Evolutionary conservation across 2,888 invertebrate genomes (phyloP).

Genomic region (Chouioia cunea): DNA sequence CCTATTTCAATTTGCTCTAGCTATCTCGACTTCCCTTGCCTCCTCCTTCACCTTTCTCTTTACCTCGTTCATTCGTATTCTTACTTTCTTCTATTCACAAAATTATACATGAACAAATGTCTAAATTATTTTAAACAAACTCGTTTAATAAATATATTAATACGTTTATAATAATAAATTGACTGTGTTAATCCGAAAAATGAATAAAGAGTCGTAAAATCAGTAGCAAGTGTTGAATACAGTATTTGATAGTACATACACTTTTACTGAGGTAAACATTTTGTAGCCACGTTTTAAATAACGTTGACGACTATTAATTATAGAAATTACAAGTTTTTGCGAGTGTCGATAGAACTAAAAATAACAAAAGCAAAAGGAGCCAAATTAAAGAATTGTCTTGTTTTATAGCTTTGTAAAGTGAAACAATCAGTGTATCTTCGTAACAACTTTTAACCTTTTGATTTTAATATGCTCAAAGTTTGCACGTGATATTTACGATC

Average conservation of each 20-base stretch:
- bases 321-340: too few species aligned
- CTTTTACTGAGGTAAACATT: too few species aligned
- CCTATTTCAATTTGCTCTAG: constrained; percentile 43
- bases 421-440: constrained; percentile 10
- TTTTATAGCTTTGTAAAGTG: too few species aligned
- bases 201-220: too few species aligned
- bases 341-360: too few species aligned
- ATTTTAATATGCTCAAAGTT: constrained; percentile 26
- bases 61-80: background rate
- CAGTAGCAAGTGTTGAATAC: too few species aligned
- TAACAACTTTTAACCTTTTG: constrained; percentile 23
- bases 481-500: constrained; percentile 46
- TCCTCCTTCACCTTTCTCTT: constrained; percentile 6
- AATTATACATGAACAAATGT: background rate
- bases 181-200: constrained; percentile 1
- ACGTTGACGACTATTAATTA: too few species aligned
- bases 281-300: too few species aligned
- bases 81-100: background rate
- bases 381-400: too few species aligned
- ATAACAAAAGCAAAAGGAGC: too few species aligned
- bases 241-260: too few species aligned
- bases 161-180: constrained; percentile 24
- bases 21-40: background rate
- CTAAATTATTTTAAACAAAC: constrained; percentile 8
- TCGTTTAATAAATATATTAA: constrained; percentile 25